phyloP scores from a whole-genome alignment of 92 coral and sea anemone genomes.

The Epizoanthus scotinus region DNA sequence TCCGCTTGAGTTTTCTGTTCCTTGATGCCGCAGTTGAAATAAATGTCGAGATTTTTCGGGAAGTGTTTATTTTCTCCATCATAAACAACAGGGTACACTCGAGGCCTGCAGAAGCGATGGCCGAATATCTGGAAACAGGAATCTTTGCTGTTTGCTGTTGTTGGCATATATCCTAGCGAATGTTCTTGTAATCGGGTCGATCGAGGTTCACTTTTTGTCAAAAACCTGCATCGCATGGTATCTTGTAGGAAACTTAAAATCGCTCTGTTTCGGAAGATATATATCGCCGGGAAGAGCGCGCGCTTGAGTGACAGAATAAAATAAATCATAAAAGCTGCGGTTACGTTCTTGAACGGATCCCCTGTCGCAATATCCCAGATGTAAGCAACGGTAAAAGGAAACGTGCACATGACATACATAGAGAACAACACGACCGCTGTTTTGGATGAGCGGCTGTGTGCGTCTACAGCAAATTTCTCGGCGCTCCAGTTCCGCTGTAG shows the following conservation, averaged over 20 bases:
- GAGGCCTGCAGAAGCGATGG: constrained; percentile 58
- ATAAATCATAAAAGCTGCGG: constrained; percentile 60
- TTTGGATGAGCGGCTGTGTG: constrained; percentile 85
- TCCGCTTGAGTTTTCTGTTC: constrained; percentile 33
- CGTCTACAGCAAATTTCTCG: constrained; percentile 83
- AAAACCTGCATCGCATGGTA: constrained; percentile 59
- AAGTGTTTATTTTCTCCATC: constrained; percentile 84
- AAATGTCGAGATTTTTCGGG: constrained; percentile 76
- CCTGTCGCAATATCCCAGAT: constrained; percentile 57
- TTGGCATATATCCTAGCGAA: constrained; percentile 39
- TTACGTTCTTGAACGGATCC: constrained; percentile 38
- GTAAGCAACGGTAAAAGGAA: constrained; percentile 56
- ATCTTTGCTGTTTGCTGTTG: constrained; percentile 36
- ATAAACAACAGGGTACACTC: constrained; percentile 76
- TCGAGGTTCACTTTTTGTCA: constrained; percentile 31
- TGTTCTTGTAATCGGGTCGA: constrained; percentile 17
- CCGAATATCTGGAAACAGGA: constrained; percentile 64
- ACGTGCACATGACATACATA: constrained; percentile 71
- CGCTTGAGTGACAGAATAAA: constrained; percentile 73
- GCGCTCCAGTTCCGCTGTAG: constrained; percentile 86
- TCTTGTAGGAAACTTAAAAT: constrained; percentile 72
- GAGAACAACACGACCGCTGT: constrained; percentile 76
- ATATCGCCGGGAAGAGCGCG: constrained; percentile 81
- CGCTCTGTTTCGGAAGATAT: constrained; percentile 79
- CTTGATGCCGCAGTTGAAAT: constrained; percentile 49